A percentile compares a stretch with the other conserved stretches of the same genome.
Conservation (phyloP, 2,113 vertebrate species). For the Ictidomys tridecemlineatus region DNA sequence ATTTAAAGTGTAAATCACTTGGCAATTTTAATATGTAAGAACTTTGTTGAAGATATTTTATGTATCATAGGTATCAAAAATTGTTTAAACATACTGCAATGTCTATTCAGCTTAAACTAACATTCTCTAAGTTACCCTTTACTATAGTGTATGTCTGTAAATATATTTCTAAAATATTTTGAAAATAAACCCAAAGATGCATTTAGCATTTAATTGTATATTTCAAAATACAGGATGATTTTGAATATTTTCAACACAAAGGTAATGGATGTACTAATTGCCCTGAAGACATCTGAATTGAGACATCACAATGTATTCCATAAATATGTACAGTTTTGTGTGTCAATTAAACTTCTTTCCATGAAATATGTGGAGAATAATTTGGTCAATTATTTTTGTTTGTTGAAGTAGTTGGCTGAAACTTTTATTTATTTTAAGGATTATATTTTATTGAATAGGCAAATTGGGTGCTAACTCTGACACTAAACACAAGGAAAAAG, state of each 20-base stretch:
- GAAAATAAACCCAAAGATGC: constrained; percentile 66
- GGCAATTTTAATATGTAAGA: constrained; percentile 1
- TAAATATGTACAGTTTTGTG: background rate
- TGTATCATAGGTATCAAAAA: background rate
- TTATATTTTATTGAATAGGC: constrained; percentile 71
- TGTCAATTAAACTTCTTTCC: background rate
- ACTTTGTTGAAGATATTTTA: background rate
- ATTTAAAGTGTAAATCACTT: background rate
- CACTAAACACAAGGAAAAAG: constrained; percentile 55
- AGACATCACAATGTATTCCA: background rate
- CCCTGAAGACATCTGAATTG: background rate
- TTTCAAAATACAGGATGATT: background rate
- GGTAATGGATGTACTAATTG: background rate
- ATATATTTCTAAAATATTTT: constrained; percentile 73
- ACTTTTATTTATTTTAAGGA: constrained; percentile 77
- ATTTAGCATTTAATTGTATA: constrained; percentile 36
- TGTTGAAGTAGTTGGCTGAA: constrained; percentile 82
- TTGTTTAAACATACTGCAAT: background rate
- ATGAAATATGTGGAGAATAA: constrained; percentile 65
- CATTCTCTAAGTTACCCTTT: background rate
- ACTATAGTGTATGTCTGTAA: background rate
- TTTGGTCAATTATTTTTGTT: constrained; percentile 80
- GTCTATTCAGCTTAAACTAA: background rate
- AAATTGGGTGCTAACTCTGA: constrained; percentile 68
- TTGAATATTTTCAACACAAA: background rate